phyloP scores from a whole-genome alignment of 2,888 invertebrate species.

The Metalampra italica region DNA sequence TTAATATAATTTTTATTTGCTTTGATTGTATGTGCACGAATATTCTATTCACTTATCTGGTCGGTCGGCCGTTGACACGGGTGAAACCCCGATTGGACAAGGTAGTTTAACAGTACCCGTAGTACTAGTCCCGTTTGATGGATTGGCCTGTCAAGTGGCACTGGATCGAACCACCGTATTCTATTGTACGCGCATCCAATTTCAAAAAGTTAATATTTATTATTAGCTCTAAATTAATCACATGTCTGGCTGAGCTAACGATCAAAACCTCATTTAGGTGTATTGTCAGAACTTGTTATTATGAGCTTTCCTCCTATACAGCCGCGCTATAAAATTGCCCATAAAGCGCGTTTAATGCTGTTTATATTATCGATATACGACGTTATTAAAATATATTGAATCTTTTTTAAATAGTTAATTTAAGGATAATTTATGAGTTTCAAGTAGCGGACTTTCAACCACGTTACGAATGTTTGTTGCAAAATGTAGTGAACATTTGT shows the following conservation, averaged over 20 bases:
- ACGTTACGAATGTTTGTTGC: background rate
- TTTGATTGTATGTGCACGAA: conserved; percentile 49
- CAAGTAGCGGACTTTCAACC: background rate
- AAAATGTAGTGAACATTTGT: background rate
- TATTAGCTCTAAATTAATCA: conserved; percentile 45
- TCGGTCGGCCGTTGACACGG: conserved; percentile 55
- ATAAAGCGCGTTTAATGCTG: conserved; percentile 6
- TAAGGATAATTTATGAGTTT: conserved; percentile 2
- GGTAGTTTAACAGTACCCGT: conserved; percentile 38
- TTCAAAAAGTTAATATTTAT: conserved; percentile 54
- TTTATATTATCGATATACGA: background rate
- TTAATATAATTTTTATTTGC: conserved; percentile 66
- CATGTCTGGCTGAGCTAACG: conserved; percentile 38
- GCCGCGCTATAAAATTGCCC: conserved; percentile 5
- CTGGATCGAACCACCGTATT: conserved; percentile 24
- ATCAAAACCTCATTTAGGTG: conserved; percentile 35
- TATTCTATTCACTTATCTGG: conserved; percentile 37
- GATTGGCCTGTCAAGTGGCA: conserved; percentile 47
- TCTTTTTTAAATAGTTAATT: background rate
- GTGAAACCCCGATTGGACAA: conserved; percentile 51
- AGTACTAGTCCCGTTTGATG: conserved; percentile 51
- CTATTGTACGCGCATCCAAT: conserved; percentile 49
- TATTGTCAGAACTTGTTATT: conserved; percentile 27
- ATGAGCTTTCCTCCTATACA: conserved; percentile 13
- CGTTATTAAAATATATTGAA: conserved; percentile 1